Evolutionary conservation across 2,888 invertebrate genomes (phyloP), one percentile per base, ranked within the genome.

Genomic region (Synanthedon tipuliformis): DNA sequence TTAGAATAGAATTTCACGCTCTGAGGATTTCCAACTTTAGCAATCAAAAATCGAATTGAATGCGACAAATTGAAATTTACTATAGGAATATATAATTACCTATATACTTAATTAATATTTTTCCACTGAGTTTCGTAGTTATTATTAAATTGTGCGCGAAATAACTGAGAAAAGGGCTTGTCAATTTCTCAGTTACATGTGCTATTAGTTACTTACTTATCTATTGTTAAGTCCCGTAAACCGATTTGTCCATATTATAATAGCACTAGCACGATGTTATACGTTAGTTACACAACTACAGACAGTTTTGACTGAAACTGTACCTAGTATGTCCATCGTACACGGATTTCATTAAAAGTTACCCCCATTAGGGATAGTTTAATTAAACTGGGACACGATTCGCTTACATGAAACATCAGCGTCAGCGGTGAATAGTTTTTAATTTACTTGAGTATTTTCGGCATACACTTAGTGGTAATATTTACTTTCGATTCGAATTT

Each of bases 311-410:
- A 15, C 45, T 5, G 45, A 34, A 34, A 34, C 45, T n/a, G 45
- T 13, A 16, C 23, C 8, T 18, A 18, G 49, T 13, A 49, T 16
- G 49, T 13, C 49, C 45, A 52, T 51, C 51, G 34, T 45, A 45
- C 7, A 23, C 12, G 49, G 12, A 49, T 34, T 50, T 40, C 50
- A 71, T 76, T 72, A 70, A 71, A 73, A 71, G 58, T 73, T 66
- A 59, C 59, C 49, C 56, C 59, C 64, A 69, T 69, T 67, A 68
- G 59, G 56, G 54, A 34, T 56, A 57, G 54, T 61, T 62, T 61
- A 61, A 64, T 63, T 62, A 59, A 58, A 56, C 41, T 53, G 51
- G 51, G 27, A 45, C 45, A 15, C 15, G 45, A n/a, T n/a, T 45
- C 45, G 45, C 45, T n/a, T 45, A 13, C 40, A 45, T 45, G 50